Evolutionary conservation across 2,797 vertebrate genomes (phyloP).

Genomic region (Novumbra hubbsi): DNA sequence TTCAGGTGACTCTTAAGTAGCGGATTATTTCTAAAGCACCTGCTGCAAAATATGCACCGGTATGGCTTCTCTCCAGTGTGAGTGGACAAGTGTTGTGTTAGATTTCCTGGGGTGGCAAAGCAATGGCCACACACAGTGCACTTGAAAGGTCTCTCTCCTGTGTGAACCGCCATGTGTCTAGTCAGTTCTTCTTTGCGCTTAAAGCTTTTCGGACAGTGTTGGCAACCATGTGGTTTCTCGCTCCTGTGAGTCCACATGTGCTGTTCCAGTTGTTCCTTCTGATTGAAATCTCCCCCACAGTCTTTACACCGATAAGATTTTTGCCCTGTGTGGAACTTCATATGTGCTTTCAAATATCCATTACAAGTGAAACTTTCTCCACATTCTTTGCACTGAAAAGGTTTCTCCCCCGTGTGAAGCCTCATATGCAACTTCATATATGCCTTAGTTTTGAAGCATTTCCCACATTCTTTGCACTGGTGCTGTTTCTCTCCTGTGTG

Average conservation of each 20-base stretch:
- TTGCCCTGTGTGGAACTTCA: conserved; percentile 3
- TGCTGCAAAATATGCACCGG: background rate
- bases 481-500: background rate
- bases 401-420: background rate
- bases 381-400: conserved; percentile 1
- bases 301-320: conserved; percentile 3
- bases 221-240: conserved; percentile 1
- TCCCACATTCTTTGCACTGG: conserved; percentile 3
- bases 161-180: background rate
- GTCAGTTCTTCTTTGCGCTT: conserved; percentile 1
- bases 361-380: conserved; percentile 6
- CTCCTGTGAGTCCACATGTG: conserved; percentile 1
- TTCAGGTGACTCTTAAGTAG: background rate
- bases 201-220: background rate
- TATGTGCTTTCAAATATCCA: conserved; percentile 5
- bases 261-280: background rate
- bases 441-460: conserved; percentile 1
- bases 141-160: background rate
- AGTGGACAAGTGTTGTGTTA: conserved; percentile 1
- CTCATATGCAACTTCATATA: conserved; percentile 3
- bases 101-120: conserved; percentile 1
- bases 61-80: background rate
- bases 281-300: background rate
- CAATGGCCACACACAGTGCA: background rate
- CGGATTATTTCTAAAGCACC: background rate